Evolutionary conservation across 2,797 vertebrate genomes (phyloP).

Genomic region (Alosa sapidissima): DNA sequence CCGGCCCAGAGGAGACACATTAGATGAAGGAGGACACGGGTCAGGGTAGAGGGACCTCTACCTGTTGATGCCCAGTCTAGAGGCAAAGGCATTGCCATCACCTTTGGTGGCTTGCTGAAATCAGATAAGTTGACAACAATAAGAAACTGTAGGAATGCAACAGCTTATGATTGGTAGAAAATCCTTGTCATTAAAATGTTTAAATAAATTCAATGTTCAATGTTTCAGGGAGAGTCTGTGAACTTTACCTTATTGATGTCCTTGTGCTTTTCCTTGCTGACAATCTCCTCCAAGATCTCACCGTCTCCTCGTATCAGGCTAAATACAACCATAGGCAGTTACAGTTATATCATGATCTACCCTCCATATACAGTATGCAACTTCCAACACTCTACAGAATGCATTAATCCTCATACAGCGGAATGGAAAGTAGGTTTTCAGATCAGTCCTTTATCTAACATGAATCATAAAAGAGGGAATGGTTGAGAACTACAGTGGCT

Average conservation of each 20-base stretch:
- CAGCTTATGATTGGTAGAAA: neutral
- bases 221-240: neutral
- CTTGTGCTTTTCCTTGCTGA: slow-evolving; percentile 89
- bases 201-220: too few relatives aligned
- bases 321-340: neutral
- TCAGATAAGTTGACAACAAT: slow-evolving; percentile 22
- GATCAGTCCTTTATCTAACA: neutral
- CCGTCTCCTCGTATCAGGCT: slow-evolving; percentile 94
- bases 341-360: slow-evolving; percentile 12
- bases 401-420: too few relatives aligned
- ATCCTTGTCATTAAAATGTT: too few relatives aligned
- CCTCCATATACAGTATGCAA: too few relatives aligned
- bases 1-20: neutral
- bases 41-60: slow-evolving; percentile 51
- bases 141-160: neutral
- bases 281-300: slow-evolving; percentile 94
- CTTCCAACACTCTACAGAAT: too few relatives aligned
- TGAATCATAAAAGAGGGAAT: too few relatives aligned
- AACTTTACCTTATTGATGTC: slow-evolving; percentile 90
- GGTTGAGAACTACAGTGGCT: too few relatives aligned
- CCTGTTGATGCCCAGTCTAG: slow-evolving; percentile 73
- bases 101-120: slow-evolving; percentile 86
- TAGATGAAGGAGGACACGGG: neutral
- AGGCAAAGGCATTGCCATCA: slow-evolving; percentile 87
- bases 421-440: neutral